These are phyloP conservation scores for Alexandromys fortis DNA, from an alignment of 2,113 vertebrate genomes.

Conservation along the genomic window DNA sequence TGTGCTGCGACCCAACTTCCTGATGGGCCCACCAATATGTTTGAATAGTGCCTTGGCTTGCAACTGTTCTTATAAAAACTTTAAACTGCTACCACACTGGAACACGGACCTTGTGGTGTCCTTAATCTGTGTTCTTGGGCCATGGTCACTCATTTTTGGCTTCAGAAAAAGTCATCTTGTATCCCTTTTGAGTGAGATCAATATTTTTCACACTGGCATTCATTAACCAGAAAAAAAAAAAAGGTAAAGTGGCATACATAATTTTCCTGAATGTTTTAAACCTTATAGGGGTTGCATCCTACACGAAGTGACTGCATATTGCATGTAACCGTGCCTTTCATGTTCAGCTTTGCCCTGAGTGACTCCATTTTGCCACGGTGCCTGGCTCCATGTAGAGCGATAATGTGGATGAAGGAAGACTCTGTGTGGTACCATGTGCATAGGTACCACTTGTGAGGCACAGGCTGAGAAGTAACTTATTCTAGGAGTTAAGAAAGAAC, in stretches of 20 bases:
- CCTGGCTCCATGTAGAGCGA: not conserved
- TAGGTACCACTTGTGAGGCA: not conserved
- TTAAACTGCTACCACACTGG: not conserved
- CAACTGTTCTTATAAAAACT: not conserved
- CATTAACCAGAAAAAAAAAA: not conserved
- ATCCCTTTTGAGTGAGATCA: not conserved
- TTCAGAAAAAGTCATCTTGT: not conserved
- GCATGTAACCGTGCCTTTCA: not conserved
- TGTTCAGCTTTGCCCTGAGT: not conserved
- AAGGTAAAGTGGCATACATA: not conserved
- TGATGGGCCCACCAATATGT: not conserved
- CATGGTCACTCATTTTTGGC: not conserved
- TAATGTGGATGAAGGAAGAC: not conserved
- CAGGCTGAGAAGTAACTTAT: not conserved
- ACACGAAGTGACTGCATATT: not conserved
- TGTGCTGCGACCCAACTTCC: not conserved
- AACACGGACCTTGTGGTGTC: not conserved
- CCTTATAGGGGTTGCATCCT: not conserved
- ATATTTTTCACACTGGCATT: not conserved
- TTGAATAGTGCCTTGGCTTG: not conserved
- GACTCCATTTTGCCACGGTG: not conserved
- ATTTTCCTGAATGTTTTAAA: not conserved
- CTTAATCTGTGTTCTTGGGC: not conserved
- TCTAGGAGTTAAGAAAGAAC: not conserved
- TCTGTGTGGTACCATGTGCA: not conserved